Evolutionary conservation across 2,888 invertebrate genomes (phyloP).

Genomic region (Vannuccia rotundouncinata): DNA sequence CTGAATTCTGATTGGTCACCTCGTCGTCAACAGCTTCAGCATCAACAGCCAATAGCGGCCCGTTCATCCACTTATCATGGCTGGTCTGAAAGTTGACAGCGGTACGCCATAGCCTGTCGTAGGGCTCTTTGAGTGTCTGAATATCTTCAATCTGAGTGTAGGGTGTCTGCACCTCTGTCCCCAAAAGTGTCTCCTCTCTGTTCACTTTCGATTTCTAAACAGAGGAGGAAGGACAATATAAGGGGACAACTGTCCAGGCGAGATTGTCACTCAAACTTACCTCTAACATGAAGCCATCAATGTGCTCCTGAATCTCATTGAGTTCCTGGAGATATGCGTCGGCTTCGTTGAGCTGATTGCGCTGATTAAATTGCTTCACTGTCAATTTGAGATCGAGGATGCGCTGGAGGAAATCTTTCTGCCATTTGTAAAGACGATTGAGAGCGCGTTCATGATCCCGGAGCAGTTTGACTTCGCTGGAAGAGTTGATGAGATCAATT

Average conservation of each 20-base stretch:
- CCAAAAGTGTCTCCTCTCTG: constrained; percentile 51
- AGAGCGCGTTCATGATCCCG: constrained; percentile 52
- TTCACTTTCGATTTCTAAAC: constrained; percentile 53
- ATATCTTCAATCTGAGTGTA: constrained; percentile 51
- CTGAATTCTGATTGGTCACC: no score
- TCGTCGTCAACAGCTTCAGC: constrained; percentile 55
- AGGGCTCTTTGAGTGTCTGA: constrained; percentile 49
- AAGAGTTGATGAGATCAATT: constrained; percentile 34
- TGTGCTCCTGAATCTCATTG: constrained; percentile 46
- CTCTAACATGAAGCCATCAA: constrained; percentile 51
- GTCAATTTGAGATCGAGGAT: constrained; percentile 45
- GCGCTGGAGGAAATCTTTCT: constrained; percentile 46
- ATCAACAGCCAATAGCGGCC: constrained; percentile 53
- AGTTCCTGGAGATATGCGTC: constrained; percentile 49
- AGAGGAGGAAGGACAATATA: constrained; percentile 36
- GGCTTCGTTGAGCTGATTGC: constrained; percentile 53
- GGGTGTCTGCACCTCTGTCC: constrained; percentile 47
- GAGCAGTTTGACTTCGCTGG: constrained; percentile 50
- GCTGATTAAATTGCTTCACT: constrained; percentile 50
- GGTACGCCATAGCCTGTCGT: constrained; percentile 53
- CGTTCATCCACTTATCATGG: constrained; percentile 56
- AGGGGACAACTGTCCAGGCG: no score
- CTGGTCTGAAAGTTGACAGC: constrained; percentile 52
- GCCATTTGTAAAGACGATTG: constrained; percentile 47
- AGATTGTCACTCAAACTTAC: constrained; percentile 42